Evolutionary conservation across 2,888 invertebrate genomes (phyloP), one percentile per base, ranked within the genome.

Genomic region (Lasioglossum pauxillum): DNA sequence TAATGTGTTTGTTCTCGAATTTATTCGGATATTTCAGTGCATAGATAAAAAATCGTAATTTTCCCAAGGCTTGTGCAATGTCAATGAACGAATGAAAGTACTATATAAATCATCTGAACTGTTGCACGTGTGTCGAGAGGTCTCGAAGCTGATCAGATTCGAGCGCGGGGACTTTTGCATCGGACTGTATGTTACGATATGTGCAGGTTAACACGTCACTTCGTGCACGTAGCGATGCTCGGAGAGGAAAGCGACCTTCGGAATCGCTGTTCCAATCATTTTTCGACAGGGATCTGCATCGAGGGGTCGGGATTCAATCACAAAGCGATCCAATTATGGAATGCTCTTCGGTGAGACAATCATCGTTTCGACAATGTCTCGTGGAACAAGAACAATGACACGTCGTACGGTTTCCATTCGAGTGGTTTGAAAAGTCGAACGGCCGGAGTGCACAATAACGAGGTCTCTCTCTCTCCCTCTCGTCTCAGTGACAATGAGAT

Each of bases 311-410:
- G 78, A 72, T 77, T 80, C 71, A 69, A 74, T 80, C 46, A 80
- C 57, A 73, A 64, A 69, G 49, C 41, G 75, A 69, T 83, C 71
- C 75, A 72, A 84, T 78, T 84, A 84, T 67, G 60, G 74, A 72
- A 41, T 75, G 46, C 80, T 69, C 69, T 35, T 69, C 81, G 14
- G 16, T 31, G 73, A 60, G 46, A 49, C 75, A 80, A 83, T 74
- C 67, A 77, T 69, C 73, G 64, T 73, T 77, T 38, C 44, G 67
- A 78, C 78, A 53, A 64, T 76, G 79, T 60, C 73, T 73, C 78
- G 72, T 46, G 57, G 79, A 88, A 76, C 80, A 78, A 80, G 88
- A 72, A 85, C 88, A 88, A 88, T 88, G 85, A 71, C 67, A 69
- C 31, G 49, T 78, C 77, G 73, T 80, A 74, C 77, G 72, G 75